phyloP scores from a whole-genome alignment of 2,888 invertebrate species.

The Oasisia sp. region DNA sequence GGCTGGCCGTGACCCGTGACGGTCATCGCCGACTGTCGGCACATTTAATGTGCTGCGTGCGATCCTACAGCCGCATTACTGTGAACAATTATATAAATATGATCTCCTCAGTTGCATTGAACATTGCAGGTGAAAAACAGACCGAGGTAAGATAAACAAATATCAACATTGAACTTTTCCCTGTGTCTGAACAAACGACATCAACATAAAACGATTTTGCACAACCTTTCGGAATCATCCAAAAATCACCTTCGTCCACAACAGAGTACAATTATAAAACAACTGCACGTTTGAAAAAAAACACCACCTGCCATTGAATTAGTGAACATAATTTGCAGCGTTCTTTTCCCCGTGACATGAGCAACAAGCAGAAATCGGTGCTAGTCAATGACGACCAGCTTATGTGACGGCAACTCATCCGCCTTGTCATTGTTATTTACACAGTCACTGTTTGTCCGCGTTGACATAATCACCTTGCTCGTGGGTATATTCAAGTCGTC shows the following conservation, averaged over 20 bases:
- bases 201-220: not conserved
- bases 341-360: not conserved
- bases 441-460: not conserved
- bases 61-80: not conserved
- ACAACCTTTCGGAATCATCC: not conserved
- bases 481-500: conserved; percentile 17
- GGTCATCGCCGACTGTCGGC: not conserved
- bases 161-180: not conserved
- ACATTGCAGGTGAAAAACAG: not conserved
- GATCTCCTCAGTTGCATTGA: not conserved
- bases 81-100: not conserved
- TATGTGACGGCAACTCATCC: not conserved
- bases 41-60: not conserved
- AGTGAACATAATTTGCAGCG: not conserved
- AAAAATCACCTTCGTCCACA: not conserved
- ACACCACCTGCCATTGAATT: not conserved
- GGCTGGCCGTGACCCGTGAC: not conserved
- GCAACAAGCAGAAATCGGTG: not conserved
- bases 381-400: not conserved
- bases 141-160: not conserved
- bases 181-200: not conserved
- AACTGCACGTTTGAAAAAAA: not conserved
- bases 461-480: not conserved
- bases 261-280: not conserved
- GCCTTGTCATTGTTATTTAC: conserved; percentile 6